Conservation (phyloP, 2,797 vertebrate species). For the Rhynchotus rufescens region DNA sequence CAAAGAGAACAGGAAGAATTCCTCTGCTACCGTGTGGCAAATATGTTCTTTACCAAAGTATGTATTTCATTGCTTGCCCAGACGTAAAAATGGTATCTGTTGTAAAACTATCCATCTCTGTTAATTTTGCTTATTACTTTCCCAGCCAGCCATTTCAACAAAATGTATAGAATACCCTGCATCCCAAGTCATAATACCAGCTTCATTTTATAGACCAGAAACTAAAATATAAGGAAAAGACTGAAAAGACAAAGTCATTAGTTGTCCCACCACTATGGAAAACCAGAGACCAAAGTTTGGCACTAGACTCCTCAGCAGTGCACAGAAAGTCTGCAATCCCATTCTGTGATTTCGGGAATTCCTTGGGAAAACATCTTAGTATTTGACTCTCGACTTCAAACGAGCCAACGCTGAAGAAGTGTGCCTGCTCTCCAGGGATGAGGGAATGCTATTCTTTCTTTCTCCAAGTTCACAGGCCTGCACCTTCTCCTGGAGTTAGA, state of each 20-base stretch:
- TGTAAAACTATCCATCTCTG: neutral
- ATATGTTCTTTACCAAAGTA: neutral
- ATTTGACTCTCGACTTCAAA: neutral
- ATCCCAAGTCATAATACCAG: neutral
- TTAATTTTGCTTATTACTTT: neutral
- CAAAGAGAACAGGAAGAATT: neutral
- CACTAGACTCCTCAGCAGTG: neutral
- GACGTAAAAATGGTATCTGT: neutral
- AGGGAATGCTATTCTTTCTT: neutral
- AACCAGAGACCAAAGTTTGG: neutral
- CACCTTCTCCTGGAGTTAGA: neutral
- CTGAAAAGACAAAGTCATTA: neutral
- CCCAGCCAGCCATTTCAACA: neutral
- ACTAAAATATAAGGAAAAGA: neutral
- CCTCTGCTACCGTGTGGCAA: neutral
- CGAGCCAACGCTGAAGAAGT: neutral
- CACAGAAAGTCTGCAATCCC: neutral
- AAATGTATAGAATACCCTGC: neutral
- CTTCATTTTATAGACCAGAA: neutral
- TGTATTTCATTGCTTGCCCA: neutral
- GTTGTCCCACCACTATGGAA: neutral
- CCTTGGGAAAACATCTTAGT: neutral
- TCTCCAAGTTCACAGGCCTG: neutral
- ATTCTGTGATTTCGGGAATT: accelerated
- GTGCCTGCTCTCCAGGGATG: neutral